These are phyloP conservation scores for Pandemis heparana DNA, from an alignment of 2,888 invertebrate genomes.

Conservation along the genomic window DNA sequence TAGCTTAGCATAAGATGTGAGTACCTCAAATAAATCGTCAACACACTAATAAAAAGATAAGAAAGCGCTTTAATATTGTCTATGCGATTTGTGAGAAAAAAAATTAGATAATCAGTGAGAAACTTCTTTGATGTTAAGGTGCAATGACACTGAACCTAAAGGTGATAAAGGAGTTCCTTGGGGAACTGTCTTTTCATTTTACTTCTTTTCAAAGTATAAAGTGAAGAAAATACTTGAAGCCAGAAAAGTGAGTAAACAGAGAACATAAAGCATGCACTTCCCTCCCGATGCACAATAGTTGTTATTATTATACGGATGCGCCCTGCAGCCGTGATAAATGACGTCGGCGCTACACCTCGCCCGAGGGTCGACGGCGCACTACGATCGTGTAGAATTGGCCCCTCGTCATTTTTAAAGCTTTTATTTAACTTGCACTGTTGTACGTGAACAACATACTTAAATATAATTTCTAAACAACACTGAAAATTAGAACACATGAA, in stretches of 20 bases:
- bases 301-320: constrained; percentile 33
- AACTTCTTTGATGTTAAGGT: too few relatives aligned
- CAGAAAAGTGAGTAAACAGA: constrained; percentile 16
- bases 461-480: constrained; percentile 62
- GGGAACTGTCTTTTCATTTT: too few relatives aligned
- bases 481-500: too few relatives aligned
- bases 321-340: constrained; percentile 55
- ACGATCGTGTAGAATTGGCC: constrained; percentile 23
- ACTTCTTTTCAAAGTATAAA: not conserved
- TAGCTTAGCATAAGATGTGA: too few relatives aligned
- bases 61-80: too few relatives aligned
- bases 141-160: too few relatives aligned
- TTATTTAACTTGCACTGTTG: too few relatives aligned
- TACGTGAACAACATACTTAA: not conserved
- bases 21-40: too few relatives aligned
- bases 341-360: constrained; percentile 41
- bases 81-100: too few relatives aligned
- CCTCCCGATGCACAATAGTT: constrained; percentile 25
- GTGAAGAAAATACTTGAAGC: not conserved
- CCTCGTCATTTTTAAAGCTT: not conserved
- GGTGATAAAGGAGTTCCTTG: too few relatives aligned
- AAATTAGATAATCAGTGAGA: too few relatives aligned
- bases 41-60: too few relatives aligned
- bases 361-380: constrained; percentile 21
- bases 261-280: constrained; percentile 27